These are phyloP conservation scores for Gavialis gangeticus DNA, from an alignment of 2,113 vertebrate genomes.

Conservation along the genomic window DNA sequence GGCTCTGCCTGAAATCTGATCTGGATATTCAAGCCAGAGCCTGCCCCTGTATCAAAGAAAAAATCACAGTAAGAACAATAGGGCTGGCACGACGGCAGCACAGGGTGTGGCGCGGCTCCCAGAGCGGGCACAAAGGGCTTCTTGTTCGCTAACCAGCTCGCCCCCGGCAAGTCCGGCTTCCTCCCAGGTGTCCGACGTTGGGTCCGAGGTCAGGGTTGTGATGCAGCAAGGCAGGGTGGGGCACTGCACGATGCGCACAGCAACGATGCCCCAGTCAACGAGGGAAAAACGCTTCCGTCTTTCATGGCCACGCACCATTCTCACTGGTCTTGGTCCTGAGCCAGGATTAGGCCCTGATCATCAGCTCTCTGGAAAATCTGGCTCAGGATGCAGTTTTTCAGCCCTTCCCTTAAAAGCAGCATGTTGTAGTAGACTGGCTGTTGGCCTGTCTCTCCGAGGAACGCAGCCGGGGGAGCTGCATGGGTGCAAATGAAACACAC, in stretches of 20 bases:
- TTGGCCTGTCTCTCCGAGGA: not conserved
- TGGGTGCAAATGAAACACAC: not conserved
- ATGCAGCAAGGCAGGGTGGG: not conserved
- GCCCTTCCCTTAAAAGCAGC: too few relatives aligned
- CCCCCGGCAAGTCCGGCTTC: rapidly evolving
- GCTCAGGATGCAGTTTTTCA: not conserved
- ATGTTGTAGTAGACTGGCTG: too few relatives aligned
- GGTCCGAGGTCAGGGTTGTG: not conserved
- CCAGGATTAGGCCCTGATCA: not conserved
- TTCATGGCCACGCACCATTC: rapidly evolving
- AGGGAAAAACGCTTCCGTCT: rapidly evolving
- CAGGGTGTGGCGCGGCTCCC: not conserved
- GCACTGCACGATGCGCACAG: rapidly evolving
- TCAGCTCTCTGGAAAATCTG: not conserved
- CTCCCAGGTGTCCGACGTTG: rapidly evolving
- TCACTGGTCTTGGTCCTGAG: rapidly evolving
- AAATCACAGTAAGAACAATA: not conserved
- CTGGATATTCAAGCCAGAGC: not conserved
- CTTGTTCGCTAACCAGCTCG: rapidly evolving
- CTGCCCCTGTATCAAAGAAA: too few relatives aligned
- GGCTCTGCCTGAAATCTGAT: not conserved
- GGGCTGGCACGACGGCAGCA: rapidly evolving
- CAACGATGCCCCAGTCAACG: not conserved
- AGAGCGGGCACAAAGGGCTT: not conserved
- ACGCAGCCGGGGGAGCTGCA: not conserved